These are phyloP conservation scores for Cephalopterus ornatus DNA, from an alignment of 2,113 vertebrate species.

Conservation along the genomic window DNA sequence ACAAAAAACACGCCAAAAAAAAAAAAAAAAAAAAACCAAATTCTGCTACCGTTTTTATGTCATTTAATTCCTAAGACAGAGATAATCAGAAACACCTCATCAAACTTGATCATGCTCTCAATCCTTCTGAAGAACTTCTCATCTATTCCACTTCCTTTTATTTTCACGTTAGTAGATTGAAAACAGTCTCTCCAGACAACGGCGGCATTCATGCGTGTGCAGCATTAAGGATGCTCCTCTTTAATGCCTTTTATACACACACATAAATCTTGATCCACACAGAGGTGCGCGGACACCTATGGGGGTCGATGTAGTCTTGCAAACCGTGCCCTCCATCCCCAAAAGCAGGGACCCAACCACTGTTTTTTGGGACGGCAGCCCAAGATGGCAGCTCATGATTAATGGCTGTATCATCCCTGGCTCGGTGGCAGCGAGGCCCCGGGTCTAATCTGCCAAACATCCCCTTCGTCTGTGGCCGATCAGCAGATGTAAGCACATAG, in stretches of 20 bases:
- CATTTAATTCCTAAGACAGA: constrained; percentile 8
- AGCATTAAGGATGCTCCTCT: not conserved
- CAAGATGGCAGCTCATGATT: constrained; percentile 73
- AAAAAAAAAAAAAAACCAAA: not conserved
- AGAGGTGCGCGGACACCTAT: fast-evolving
- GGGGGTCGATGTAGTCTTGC: fast-evolving
- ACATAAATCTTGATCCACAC: fast-evolving
- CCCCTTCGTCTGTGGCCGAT: constrained; percentile 69
- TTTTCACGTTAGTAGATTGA: not conserved
- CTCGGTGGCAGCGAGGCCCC: constrained; percentile 60
- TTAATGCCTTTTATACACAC: fast-evolving
- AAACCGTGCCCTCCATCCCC: not conserved
- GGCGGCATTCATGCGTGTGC: fast-evolving
- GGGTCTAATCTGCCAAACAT: constrained; percentile 76
- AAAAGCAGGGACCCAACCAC: not conserved
- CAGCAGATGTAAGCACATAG: constrained; percentile 78
- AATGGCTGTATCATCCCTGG: constrained; percentile 59
- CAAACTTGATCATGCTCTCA: not conserved
- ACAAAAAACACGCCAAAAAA: not conserved
- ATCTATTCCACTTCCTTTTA: not conserved
- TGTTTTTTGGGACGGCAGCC: constrained; percentile 22
- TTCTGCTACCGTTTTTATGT: constrained; percentile 19
- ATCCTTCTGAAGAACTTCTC: not conserved
- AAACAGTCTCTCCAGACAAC: not conserved
- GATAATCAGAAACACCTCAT: constrained; percentile 32